These are phyloP conservation scores for Crenuchus spilurus DNA, from an alignment of 2,797 vertebrate species.

Conservation along the genomic window DNA sequence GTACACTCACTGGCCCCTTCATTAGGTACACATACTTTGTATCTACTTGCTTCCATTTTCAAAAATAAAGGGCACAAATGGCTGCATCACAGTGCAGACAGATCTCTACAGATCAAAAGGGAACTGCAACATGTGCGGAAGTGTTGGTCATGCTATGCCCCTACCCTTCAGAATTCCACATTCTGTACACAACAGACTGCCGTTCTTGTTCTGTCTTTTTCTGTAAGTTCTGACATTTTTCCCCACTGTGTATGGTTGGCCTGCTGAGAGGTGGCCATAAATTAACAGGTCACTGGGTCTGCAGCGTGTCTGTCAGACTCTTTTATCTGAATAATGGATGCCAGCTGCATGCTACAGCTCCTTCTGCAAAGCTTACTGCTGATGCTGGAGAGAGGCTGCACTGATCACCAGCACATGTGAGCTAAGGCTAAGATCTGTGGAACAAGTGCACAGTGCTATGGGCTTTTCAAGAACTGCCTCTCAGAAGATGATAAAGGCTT, in stretches of 20 bases:
- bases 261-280: constrained; percentile 63
- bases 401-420: constrained; percentile 51
- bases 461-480: not conserved
- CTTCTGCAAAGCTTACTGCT: constrained; percentile 7
- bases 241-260: constrained; percentile 40
- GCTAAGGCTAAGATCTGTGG: constrained; percentile 15
- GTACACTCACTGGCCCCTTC: too few relatives aligned
- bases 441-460: not conserved
- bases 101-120: constrained; percentile 19
- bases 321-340: constrained; percentile 69
- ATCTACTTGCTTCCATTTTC: not conserved
- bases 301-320: constrained; percentile 57
- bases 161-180: constrained; percentile 39
- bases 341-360: constrained; percentile 58
- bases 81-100: not conserved
- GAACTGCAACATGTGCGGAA: constrained; percentile 5
- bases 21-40: too few relatives aligned
- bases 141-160: not conserved
- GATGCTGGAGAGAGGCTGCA: not conserved
- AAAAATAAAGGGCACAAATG: not conserved
- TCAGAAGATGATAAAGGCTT: not conserved
- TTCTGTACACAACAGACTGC: constrained; percentile 34
- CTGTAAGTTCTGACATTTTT: constrained; percentile 43
- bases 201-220: constrained; percentile 7
- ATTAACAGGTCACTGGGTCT: constrained; percentile 59